Conservation (phyloP, 2,888 invertebrate species). For the Melanchra persicariae region DNA sequence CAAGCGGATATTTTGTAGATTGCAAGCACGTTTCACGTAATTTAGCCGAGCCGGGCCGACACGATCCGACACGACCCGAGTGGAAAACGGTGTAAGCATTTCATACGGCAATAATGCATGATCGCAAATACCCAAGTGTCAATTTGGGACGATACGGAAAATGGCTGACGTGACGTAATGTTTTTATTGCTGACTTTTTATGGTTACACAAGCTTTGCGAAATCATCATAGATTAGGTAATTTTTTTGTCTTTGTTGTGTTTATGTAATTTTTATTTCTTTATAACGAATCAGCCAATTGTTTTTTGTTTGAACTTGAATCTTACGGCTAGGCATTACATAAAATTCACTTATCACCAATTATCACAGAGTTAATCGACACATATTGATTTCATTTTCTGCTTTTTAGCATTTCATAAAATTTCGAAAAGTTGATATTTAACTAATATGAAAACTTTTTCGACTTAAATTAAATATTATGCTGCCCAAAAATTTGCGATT, state of each 20-base stretch:
- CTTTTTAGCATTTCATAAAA: too few species aligned
- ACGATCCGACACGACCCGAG: conserved; percentile 73
- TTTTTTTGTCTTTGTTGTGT: not conserved
- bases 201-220: conserved; percentile 24
- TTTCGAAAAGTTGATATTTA: too few species aligned
- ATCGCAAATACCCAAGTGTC: conserved; percentile 61
- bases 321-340: not conserved
- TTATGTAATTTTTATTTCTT: not conserved
- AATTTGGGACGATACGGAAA: conserved; percentile 56
- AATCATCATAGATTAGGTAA: not conserved
- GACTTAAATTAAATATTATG: too few species aligned
- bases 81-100: conserved; percentile 85
- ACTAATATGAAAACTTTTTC: too few species aligned
- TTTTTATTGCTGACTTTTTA: conserved; percentile 47
- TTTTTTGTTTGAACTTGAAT: conserved; percentile 1
- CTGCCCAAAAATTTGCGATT: too few species aligned
- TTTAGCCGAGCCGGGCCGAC: conserved; percentile 74
- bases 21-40: conserved; percentile 83
- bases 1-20: conserved; percentile 78
- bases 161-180: conserved; percentile 53
- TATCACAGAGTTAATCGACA: too few species aligned
- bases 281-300: not conserved
- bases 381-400: too few species aligned
- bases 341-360: not conserved
- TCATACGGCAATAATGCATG: conserved; percentile 71